These are phyloP conservation scores for Protobothrops mucrosquamatus DNA, from an alignment of 2,113 vertebrate genomes.

Conservation along the genomic window DNA sequence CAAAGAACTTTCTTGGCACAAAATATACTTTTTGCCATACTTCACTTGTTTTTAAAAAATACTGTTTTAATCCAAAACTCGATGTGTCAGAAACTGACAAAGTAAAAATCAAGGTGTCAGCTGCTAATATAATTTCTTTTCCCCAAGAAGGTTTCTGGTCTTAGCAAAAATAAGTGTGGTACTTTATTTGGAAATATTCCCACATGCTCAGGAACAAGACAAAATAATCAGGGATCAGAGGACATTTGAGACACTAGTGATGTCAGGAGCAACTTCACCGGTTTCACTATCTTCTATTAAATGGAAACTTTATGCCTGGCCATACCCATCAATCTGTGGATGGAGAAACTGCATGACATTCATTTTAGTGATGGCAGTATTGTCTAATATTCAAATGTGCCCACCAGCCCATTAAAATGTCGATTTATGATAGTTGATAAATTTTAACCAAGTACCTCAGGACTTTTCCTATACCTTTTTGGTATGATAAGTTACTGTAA, in stretches of 20 bases:
- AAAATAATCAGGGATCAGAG: background rate
- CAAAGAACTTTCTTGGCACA: background rate
- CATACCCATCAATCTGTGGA: background rate
- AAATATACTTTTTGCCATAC: background rate
- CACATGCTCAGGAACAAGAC: background rate
- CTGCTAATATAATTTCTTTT: background rate
- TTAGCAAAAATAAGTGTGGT: background rate
- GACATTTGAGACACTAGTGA: background rate
- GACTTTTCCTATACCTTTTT: background rate
- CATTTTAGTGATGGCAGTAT: background rate
- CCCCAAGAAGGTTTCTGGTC: background rate
- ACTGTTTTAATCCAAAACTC: background rate
- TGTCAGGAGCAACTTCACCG: background rate
- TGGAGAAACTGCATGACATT: background rate
- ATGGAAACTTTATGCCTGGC: background rate
- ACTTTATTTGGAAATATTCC: background rate
- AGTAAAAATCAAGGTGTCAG: background rate
- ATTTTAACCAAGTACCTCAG: background rate
- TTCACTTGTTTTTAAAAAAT: background rate
- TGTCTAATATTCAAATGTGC: background rate
- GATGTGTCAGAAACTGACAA: background rate
- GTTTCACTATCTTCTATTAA: background rate
- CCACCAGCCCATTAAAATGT: background rate
- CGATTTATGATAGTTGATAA: background rate
- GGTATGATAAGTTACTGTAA: background rate